Conservation (phyloP, 2,113 vertebrate genomes). For the Macheiramphus alcinus region DNA sequence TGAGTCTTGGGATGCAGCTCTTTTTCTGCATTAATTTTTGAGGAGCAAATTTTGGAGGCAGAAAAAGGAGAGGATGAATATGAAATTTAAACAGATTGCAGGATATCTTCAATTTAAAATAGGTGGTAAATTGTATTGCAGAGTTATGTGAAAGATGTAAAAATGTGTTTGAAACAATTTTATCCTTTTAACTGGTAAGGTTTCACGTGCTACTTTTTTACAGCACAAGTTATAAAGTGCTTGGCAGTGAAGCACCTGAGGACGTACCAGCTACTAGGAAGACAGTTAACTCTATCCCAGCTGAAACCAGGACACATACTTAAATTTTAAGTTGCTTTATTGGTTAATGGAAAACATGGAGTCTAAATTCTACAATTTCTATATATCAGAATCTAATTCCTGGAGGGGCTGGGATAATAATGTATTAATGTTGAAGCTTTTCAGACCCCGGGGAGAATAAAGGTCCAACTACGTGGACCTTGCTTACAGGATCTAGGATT, state of each 20-base stretch:
- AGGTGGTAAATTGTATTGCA: neutral
- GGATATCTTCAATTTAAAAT: neutral
- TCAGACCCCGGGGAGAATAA: neutral
- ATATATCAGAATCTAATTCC: neutral
- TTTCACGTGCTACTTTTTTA: neutral
- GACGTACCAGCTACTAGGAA: too few relatives aligned
- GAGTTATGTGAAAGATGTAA: neutral
- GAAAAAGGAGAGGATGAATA: neutral
- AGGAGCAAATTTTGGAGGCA: neutral
- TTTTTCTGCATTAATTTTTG: neutral
- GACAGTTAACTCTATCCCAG: too few relatives aligned
- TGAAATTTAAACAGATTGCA: neutral
- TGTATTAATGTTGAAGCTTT: neutral
- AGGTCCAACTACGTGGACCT: rapidly evolving
- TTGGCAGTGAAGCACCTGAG: neutral
- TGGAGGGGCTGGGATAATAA: neutral
- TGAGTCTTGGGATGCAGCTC: neutral
- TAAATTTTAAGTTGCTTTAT: neutral
- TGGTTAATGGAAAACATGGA: neutral
- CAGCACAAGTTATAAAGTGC: neutral
- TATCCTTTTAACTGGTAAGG: neutral
- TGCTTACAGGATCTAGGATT: neutral
- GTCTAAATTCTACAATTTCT: neutral
- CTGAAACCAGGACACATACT: too few relatives aligned
- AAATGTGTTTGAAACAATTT: neutral